These are phyloP conservation scores for Circaetus cinerascens DNA, from an alignment of 2,113 vertebrate genomes.

Conservation along the genomic window DNA sequence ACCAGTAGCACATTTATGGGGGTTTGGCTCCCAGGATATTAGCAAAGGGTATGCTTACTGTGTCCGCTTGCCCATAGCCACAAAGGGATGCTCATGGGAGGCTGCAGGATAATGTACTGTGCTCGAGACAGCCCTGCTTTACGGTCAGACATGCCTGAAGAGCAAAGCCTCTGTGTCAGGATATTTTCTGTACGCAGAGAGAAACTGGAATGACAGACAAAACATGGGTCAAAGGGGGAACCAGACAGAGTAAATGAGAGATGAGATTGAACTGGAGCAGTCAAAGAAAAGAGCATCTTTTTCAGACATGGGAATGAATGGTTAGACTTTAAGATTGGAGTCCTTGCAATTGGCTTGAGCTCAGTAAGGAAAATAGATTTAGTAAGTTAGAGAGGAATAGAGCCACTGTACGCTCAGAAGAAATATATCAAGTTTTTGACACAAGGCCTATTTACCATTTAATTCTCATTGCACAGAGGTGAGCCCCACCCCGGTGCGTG, in stretches of 20 bases:
- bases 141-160: neutral
- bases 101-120: neutral
- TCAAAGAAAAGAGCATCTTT: neutral
- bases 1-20: neutral
- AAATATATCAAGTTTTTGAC: neutral
- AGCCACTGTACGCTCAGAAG: neutral
- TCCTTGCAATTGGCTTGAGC: neutral
- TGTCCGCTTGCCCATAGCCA: neutral
- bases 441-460: neutral
- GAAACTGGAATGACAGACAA: neutral
- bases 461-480: neutral
- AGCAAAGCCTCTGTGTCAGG: neutral
- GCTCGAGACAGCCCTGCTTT: neutral
- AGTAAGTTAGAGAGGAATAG: neutral
- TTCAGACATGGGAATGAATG: neutral
- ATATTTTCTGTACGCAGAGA: neutral
- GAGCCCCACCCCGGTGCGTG: neutral
- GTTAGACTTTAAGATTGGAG: neutral
- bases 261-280: neutral
- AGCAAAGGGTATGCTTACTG: neutral
- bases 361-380: neutral
- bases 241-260: neutral
- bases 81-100: neutral
- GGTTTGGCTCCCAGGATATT: neutral
- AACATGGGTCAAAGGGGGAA: neutral